Conservation (phyloP, 2,797 vertebrate species). For the Dermochelys coriacea region DNA sequence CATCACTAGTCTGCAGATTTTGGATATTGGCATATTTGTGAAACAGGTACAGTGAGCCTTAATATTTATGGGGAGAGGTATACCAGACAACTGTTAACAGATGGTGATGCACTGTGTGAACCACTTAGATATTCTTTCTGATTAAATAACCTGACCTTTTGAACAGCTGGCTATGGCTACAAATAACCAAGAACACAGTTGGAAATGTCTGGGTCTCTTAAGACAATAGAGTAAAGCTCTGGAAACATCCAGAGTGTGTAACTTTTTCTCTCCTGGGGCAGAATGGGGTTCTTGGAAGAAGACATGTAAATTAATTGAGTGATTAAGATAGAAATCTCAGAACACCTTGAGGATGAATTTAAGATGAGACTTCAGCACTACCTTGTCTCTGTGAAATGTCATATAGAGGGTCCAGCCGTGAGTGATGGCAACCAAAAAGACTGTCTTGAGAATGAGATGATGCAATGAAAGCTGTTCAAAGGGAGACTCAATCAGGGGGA, state of each 20-base stretch:
- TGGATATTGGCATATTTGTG: background rate
- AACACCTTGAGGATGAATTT: background rate
- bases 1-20: background rate
- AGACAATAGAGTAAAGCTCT: background rate
- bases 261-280: background rate
- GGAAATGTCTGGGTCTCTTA: background rate
- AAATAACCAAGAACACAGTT: background rate
- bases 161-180: background rate
- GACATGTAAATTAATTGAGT: background rate
- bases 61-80: background rate
- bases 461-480: background rate
- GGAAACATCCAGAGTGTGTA: background rate
- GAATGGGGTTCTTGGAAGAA: background rate
- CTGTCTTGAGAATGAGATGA: background rate
- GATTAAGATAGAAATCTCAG: background rate
- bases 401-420: background rate
- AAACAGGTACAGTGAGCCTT: background rate
- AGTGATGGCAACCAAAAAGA: background rate
- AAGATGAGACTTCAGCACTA: background rate
- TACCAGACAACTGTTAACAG: background rate
- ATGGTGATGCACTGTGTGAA: background rate
- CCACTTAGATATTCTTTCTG: background rate
- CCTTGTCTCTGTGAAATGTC: background rate
- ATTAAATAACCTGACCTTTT: background rate
- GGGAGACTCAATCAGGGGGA: background rate